Base-by-base conservation (phyloP, 2,888 invertebrate genomes). In the Maniola hyperantus region DNA sequence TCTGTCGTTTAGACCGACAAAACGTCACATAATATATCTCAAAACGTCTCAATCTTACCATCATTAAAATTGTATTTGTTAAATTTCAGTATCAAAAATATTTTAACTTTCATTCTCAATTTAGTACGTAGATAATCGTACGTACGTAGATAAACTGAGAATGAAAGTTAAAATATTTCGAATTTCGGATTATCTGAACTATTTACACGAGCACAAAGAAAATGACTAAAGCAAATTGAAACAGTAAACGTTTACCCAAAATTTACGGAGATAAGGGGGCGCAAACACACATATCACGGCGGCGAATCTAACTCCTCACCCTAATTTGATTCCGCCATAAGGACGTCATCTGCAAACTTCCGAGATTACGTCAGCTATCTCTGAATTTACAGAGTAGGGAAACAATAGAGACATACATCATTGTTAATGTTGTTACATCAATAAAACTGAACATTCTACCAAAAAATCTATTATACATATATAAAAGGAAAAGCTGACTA, bases 301-400 rank as follows among this genome's bases (percentile, higher is more conserved):
- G 58, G 66, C 63, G 62, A 65, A 72, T 71, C 69, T 71, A 65
- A 71, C 66, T 67, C 69, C 54, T 67, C 68, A 70, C 68, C 72
- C 70, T 73, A 73, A 74, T 72, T 72, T 72, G 73, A 70, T 71
- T 72, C 68, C 59, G 64, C 70, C 67, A 70, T 72, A 71, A 73
- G 72, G 71, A 70, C 67, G 73, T 71, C 73, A 72, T 71, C 69
- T 70, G 59, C 69, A 72, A 73, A 73, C 73, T 73, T 72, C 70
- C 65, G 61, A 68, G 72, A 72, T 72, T 70, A 71, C 70, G 64
- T 67, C 63, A 65, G 65, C 67, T 65, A 63, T 68, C 68, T 68
- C 69, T 66, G 62, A 51, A 62, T n/a, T 50, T 42, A 50, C 48
- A 71, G 72, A 67, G 65, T 69, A 71, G 20, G 20, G 2, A 36